phyloP scores from a whole-genome alignment of 1,140 invertebrate genomes.

The Ptiloglossa arizonensis region DNA sequence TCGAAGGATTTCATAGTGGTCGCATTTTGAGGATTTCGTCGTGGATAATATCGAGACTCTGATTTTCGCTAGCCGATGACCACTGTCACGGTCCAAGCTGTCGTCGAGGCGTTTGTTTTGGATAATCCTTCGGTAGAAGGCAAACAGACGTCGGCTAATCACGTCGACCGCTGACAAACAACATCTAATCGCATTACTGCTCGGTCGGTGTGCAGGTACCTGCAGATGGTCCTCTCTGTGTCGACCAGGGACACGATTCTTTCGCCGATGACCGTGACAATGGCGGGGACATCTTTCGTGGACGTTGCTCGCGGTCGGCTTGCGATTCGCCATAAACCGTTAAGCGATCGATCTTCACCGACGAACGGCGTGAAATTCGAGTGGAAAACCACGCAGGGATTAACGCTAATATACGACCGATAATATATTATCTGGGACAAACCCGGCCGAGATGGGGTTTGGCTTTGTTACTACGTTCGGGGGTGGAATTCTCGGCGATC shows the following conservation, averaged over 20 bases:
- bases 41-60: not conserved
- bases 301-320: not conserved
- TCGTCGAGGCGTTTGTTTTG: slow-evolving; percentile 4
- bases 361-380: not conserved
- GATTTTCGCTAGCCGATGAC: not conserved
- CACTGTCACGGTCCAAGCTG: not conserved
- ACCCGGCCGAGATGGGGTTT: too few relatives aligned
- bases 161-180: not conserved
- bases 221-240: not conserved
- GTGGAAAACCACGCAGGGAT: not conserved
- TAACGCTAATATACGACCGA: not conserved
- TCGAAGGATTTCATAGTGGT: too few relatives aligned
- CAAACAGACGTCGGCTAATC: slow-evolving; percentile 16
- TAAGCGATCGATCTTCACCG: slow-evolving; percentile 3
- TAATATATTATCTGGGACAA: not conserved
- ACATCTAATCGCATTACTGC: slow-evolving; percentile 20
- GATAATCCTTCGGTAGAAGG: not conserved
- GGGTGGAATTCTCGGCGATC: not conserved
- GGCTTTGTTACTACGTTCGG: not conserved
- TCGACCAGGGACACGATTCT: too few relatives aligned
- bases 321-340: not conserved
- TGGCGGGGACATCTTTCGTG: not conserved
- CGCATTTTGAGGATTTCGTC: too few relatives aligned
- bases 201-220: not conserved
- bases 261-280: not conserved